Evolutionary conservation across 2,797 vertebrate genomes (phyloP).

Genomic region (Sandelia bainsii): DNA sequence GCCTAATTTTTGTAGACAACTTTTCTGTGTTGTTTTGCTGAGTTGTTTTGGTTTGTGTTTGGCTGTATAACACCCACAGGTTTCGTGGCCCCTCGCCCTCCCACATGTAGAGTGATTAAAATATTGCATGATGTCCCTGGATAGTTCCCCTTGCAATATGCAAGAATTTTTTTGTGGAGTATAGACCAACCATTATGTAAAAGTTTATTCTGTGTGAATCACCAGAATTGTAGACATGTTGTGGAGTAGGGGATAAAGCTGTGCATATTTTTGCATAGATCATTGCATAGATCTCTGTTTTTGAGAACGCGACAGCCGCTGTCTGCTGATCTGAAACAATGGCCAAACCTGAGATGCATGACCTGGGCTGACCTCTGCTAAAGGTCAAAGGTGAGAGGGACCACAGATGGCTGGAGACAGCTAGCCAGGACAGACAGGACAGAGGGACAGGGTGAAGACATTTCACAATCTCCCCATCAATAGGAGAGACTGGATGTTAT

Average conservation of each 20-base stretch:
- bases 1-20: conserved; percentile 69
- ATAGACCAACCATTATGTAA: neutral
- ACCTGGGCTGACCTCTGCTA: conserved; percentile 60
- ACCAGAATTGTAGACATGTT: conserved; percentile 4
- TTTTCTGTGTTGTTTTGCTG: conserved; percentile 64
- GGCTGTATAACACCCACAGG: conserved; percentile 54
- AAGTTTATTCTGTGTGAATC: conserved; percentile 37
- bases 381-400: conserved; percentile 73
- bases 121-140: conserved; percentile 68
- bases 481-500: conserved; percentile 21
- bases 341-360: conserved; percentile 66
- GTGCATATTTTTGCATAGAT: conserved; percentile 24
- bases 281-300: conserved; percentile 5
- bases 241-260: conserved; percentile 13
- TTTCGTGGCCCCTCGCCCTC: conserved; percentile 47
- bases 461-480: conserved; percentile 31
- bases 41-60: conserved; percentile 67
- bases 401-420: conserved; percentile 71
- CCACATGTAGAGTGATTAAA: conserved; percentile 63
- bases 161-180: conserved; percentile 22
- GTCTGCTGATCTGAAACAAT: conserved; percentile 57
- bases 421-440: conserved; percentile 39
- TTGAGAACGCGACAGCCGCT: conserved; percentile 46
- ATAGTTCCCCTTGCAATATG: conserved; percentile 50
- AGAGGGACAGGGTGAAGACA: conserved; percentile 45